Evolutionary conservation across 2,797 vertebrate species (phyloP).

Genomic region (Enteromius afrohamiltoni): DNA sequence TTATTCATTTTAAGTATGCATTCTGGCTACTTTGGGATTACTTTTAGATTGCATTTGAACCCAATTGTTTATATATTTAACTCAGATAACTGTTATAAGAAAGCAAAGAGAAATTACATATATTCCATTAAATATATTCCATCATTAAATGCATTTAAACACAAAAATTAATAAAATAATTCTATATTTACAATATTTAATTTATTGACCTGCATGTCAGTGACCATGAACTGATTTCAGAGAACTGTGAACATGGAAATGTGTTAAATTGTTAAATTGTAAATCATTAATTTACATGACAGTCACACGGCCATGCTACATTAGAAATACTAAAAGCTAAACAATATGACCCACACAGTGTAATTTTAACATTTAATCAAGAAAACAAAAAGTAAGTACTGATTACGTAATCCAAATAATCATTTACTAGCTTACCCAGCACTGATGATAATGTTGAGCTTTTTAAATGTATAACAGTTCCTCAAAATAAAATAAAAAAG

Average conservation of each 20-base stretch:
- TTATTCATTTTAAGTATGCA: not conserved
- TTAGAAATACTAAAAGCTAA: not conserved
- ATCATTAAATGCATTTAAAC: not conserved
- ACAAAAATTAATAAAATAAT: not conserved
- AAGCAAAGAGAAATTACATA: not conserved
- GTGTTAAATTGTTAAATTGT: too few species aligned
- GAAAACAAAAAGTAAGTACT: not conserved
- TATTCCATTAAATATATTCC: not conserved
- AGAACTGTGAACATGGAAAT: not conserved
- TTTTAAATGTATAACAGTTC: not conserved
- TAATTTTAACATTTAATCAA: not conserved
- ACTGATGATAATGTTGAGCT: not conserved
- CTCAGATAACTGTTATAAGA: not conserved
- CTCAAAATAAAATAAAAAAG: not conserved
- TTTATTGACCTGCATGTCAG: not conserved
- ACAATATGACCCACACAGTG: not conserved
- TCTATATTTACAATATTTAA: not conserved
- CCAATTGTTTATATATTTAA: not conserved
- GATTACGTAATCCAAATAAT: not conserved
- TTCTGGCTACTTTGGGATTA: not conserved
- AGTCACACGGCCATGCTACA: not conserved
- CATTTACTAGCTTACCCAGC: not conserved
- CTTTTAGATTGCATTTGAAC: not conserved
- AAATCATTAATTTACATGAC: not conserved
- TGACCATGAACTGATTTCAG: not conserved